Percentiles rank a stretch among this genome's conserved stretches.
phyloP scores from a whole-genome alignment of 2,113 vertebrate genomes.

The Morone chrysops region DNA sequence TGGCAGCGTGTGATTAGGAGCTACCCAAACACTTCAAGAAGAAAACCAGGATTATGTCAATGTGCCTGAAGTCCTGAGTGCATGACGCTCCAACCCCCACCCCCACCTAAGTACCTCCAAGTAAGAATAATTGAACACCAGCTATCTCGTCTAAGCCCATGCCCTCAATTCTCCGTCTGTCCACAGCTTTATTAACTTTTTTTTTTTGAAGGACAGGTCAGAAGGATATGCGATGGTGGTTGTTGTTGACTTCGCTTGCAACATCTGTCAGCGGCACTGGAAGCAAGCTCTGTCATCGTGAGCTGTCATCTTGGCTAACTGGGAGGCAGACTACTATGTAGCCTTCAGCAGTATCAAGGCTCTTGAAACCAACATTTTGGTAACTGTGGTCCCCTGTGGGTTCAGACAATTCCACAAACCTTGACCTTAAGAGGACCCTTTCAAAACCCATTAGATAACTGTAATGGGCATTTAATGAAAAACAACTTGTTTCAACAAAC shows the following conservation, averaged over 20 bases:
- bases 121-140: constrained; percentile 73
- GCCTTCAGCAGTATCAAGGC: not conserved
- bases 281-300: constrained; percentile 8
- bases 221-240: constrained; percentile 37
- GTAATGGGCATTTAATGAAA: not conserved
- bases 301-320: not conserved
- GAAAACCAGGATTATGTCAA: constrained; percentile 65
- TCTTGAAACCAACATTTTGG: not conserved
- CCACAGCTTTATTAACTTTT: constrained; percentile 67
- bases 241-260: constrained; percentile 56
- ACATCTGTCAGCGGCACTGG: constrained; percentile 70
- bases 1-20: constrained; percentile 13
- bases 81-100: constrained; percentile 16
- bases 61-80: constrained; percentile 43
- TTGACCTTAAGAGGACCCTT: constrained; percentile 23
- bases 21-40: constrained; percentile 50
- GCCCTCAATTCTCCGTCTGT: constrained; percentile 80
- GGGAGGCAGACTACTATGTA: not conserved
- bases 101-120: constrained; percentile 61
- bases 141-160: constrained; percentile 70
- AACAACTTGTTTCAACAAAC: not conserved
- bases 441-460: constrained; percentile 31
- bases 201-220: constrained; percentile 68
- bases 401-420: constrained; percentile 6
- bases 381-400: not conserved